phyloP scores from a whole-genome alignment of 2,888 invertebrate genomes.

The Rhimphoctona megacephalus region DNA sequence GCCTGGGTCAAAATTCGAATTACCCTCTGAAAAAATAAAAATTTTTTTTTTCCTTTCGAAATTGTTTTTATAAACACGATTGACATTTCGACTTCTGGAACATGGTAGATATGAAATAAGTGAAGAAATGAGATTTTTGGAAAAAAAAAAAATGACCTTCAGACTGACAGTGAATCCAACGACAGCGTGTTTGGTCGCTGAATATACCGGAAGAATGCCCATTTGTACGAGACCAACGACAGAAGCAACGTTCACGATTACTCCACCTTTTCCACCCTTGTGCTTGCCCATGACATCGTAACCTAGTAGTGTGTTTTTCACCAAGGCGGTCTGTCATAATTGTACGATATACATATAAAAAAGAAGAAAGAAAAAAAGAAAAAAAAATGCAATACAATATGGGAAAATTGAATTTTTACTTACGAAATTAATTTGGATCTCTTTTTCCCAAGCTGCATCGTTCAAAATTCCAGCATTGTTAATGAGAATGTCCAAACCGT shows the following conservation, averaged over 20 bases:
- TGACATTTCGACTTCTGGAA: not conserved
- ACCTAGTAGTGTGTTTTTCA: too few species aligned
- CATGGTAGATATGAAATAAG: not conserved
- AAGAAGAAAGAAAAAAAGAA: not conserved
- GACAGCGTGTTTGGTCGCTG: constrained; percentile 86
- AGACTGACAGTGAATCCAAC: constrained; percentile 76
- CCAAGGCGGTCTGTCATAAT: too few species aligned
- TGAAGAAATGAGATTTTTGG: too few species aligned
- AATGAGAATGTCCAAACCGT: constrained; percentile 86
- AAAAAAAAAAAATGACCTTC: constrained; percentile 72
- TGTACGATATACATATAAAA: constrained; percentile 83
- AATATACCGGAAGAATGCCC: constrained; percentile 86
- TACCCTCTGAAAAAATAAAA: too few species aligned
- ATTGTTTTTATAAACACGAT: too few species aligned
- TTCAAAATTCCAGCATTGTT: constrained; percentile 81
- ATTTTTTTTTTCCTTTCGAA: too few species aligned
- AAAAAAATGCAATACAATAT: too few species aligned
- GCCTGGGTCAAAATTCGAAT: too few species aligned
- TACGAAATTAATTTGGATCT: too few species aligned
- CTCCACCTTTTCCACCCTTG: too few species aligned
- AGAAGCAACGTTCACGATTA: too few species aligned
- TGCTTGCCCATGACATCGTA: too few species aligned
- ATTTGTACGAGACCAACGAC: constrained; percentile 86
- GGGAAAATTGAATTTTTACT: constrained; percentile 59
- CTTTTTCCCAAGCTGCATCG: constrained; percentile 78